phyloP scores from a whole-genome alignment of 2,113 vertebrate genomes.

The Leucopsar rothschildi region DNA sequence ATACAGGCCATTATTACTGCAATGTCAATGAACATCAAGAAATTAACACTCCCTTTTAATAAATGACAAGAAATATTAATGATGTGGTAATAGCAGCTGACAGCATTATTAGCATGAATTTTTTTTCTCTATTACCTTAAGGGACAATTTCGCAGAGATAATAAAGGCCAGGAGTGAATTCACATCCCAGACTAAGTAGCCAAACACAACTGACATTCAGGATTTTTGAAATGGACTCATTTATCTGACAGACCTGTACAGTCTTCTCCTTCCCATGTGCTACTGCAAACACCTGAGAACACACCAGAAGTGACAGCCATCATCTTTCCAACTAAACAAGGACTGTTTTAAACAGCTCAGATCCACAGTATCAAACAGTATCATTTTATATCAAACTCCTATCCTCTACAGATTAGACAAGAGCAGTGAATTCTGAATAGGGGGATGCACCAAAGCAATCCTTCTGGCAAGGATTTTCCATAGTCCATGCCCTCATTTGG shows the following conservation, averaged over 20 bases:
- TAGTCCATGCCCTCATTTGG: fast-evolving
- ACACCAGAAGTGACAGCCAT: not conserved
- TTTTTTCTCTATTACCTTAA: not conserved
- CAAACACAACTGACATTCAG: not conserved
- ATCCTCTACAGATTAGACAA: not conserved
- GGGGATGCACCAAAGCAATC: not conserved
- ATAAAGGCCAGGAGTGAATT: not conserved
- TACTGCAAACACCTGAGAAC: not conserved
- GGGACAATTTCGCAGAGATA: not conserved
- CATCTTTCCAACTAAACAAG: not conserved
- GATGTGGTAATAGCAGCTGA: not conserved
- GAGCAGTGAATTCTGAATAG: not conserved
- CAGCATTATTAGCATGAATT: not conserved
- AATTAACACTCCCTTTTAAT: not conserved
- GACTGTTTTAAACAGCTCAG: not conserved
- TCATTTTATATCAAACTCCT: not conserved
- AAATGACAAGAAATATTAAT: not conserved
- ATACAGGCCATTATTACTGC: not conserved
- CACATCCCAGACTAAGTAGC: not conserved
- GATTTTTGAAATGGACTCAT: not conserved
- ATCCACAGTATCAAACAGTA: not conserved
- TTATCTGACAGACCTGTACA: not conserved
- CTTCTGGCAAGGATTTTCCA: not conserved
- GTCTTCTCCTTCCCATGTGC: not conserved
- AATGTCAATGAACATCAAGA: not conserved